Evolutionary conservation across 2,888 invertebrate genomes (phyloP), one percentile per base, ranked within the genome.

Genomic region (Arge pagana): DNA sequence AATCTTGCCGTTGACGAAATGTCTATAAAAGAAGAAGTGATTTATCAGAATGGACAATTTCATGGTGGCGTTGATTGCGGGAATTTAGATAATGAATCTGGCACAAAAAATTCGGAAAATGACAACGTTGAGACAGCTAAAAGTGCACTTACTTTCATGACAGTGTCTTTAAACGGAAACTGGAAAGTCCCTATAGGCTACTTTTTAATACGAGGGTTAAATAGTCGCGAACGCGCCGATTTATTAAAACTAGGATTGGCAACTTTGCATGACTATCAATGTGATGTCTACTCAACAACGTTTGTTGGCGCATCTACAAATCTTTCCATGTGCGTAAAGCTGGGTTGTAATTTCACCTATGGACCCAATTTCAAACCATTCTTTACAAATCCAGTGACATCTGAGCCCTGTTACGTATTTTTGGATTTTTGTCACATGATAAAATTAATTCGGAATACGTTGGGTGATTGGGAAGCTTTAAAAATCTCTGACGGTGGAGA

Each of bases 1-100:
- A 57, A 58, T 42, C 48, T 70, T 35, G 52, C 68, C 2, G 54
- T 69, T 13, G 67, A 68, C 54, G 65, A 70, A 56, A 69, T 70
- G 63, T 53, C 61, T 5, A 65, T 68, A 15, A 55, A 61, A 16
- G 52, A 59, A 41, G 51, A 59, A 39, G 49, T 64, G 3, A 61
- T 65, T 39, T 66, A 58, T 55, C 52, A 56, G 7, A 63, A 62
- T 13, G 48, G 33, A 13, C 59, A 61, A 42, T 60, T 56, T 39
- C 33, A 24, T 35, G 68, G 68, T 3, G 63, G 60, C 51, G 61
- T 69, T 3, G 63, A 66, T 49, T n/a, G n/a, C n/a, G n/a, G n/a
- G n/a, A 26, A 40, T 13, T 21, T 28, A 6, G 24, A 21, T n/a
- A 19, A 48, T 13, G 19, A 18, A 10, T 8, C 36, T 48, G 51